Conservation (phyloP, 1,140 invertebrate genomes). For the Brachionus rotundiformis region DNA sequence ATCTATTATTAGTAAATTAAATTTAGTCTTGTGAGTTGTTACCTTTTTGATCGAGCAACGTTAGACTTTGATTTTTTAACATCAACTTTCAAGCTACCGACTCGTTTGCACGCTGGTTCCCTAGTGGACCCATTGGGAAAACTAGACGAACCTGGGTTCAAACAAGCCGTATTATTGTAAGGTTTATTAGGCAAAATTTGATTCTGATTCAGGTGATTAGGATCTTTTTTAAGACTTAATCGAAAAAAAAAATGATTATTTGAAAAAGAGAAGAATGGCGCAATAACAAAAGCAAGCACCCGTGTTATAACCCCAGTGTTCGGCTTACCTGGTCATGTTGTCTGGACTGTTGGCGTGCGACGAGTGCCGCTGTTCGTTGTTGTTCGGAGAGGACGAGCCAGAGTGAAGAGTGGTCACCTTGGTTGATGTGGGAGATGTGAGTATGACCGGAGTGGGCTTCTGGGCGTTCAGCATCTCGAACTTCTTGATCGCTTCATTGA, state of each 20-base stretch:
- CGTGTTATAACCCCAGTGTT: not conserved
- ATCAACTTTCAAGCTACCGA: slow-evolving; percentile 48
- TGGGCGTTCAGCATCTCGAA: slow-evolving; percentile 37
- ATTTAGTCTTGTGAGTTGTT: not conserved
- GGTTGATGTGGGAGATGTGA: not conserved
- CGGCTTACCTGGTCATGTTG: not conserved
- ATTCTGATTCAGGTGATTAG: slow-evolving; percentile 4
- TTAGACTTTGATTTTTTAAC: slow-evolving; percentile 44
- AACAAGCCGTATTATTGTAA: not conserved
- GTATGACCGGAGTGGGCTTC: not conserved
- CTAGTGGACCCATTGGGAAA: not conserved
- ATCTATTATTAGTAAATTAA: not conserved
- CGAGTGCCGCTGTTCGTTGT: not conserved
- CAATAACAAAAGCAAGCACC: slow-evolving; percentile 31
- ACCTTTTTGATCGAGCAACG: slow-evolving; percentile 52
- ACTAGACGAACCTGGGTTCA: not conserved
- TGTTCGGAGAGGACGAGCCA: not conserved
- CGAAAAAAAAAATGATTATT: slow-evolving; percentile 18
- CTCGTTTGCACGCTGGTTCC: slow-evolving; percentile 51
- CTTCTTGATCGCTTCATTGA: slow-evolving; percentile 36
- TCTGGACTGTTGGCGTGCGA: slow-evolving; percentile 3
- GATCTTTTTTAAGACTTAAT: slow-evolving; percentile 43
- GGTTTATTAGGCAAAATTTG: slow-evolving; percentile 49
- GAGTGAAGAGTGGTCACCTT: not conserved
- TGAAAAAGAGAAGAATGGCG: not conserved